These are phyloP conservation scores for Blennius ocellaris DNA, from an alignment of 2,113 vertebrate genomes.

Conservation along the genomic window DNA sequence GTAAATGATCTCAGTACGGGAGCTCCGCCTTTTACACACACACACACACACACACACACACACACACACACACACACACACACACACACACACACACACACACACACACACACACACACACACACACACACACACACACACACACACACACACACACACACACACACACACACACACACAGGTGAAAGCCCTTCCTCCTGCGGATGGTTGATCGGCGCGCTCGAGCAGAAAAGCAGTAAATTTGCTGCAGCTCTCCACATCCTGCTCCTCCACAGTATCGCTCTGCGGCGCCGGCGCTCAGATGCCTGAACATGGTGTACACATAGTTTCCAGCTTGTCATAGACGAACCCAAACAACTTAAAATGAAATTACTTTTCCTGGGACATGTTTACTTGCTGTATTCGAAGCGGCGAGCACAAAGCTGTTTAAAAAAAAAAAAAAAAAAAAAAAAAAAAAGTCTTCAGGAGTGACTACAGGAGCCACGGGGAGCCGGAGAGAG, in stretches of 20 bases:
- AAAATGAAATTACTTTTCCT: conserved; percentile 16
- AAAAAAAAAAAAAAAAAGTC: conserved; percentile 23
- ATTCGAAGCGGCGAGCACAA: conserved; percentile 26
- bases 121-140: conserved; percentile 41
- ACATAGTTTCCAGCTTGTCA: conserved; percentile 9
- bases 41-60: conserved; percentile 37
- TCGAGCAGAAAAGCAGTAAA: conserved; percentile 67
- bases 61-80: conserved; percentile 37
- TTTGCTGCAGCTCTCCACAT: conserved; percentile 39
- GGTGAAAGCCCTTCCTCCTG: conserved; percentile 67
- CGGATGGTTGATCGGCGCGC: conserved; percentile 61
- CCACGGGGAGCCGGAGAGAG: conserved; percentile 47
- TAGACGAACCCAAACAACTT: conserved; percentile 8
- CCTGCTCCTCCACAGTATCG: conserved; percentile 26
- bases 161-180: conserved; percentile 51
- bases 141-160: conserved; percentile 47
- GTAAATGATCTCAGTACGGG: conserved; percentile 83
- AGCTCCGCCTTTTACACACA: conserved; percentile 48
- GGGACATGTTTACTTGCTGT: conserved; percentile 22
- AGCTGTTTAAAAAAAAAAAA: conserved; percentile 17
- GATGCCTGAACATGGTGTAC: conserved; percentile 1
- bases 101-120: conserved; percentile 22
- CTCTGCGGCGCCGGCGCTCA: conserved; percentile 9
- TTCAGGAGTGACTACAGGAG: conserved; percentile 48
- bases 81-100: conserved; percentile 2